Base-by-base conservation (phyloP, 2,888 invertebrate species). In the Malachius bipustulatus region DNA sequence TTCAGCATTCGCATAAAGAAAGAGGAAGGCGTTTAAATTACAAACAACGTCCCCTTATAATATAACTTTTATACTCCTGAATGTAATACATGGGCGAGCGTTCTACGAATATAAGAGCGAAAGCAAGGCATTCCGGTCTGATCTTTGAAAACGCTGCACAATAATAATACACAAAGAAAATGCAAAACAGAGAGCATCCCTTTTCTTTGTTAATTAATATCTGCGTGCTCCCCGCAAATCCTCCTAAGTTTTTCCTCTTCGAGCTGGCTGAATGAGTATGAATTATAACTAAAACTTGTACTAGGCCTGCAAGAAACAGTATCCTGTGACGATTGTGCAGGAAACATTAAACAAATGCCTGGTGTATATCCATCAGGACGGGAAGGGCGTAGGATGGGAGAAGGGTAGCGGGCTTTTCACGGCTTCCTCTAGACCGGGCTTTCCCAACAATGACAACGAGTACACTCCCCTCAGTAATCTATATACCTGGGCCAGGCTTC, bases 81-180 rank as follows among this genome's bases (percentile, higher is more conserved):
- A n/a, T n/a, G n/a, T n/a, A n/a, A n/a, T n/a, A n/a, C n/a, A n/a
- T n/a, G n/a, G n/a, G n/a, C n/a, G n/a, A n/a, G n/a, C n/a, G n/a
- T n/a, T n/a, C n/a, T n/a, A n/a, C n/a, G n/a, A n/a, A n/a, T n/a
- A n/a, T n/a, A n/a, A n/a, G n/a, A n/a, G n/a, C n/a, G n/a, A n/a
- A n/a, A n/a, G n/a, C n/a, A n/a, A n/a, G n/a, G n/a, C n/a, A n/a
- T n/a, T n/a, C n/a, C n/a, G n/a, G n/a, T n/a, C n/a, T n/a, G n/a
- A n/a, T n/a, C n/a, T n/a, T n/a, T n/a, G n/a, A n/a, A n/a, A n/a
- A n/a, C n/a, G n/a, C n/a, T n/a, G n/a, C n/a, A n/a, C n/a, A n/a
- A n/a, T n/a, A n/a, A n/a, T n/a, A n/a, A n/a, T n/a, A 19, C 24
- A 19, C 24, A 19, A 19, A 19, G 24, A 19, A 19, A 19, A 19